phyloP scores from a whole-genome alignment of 2,888 invertebrate species.

The Mayetiola destructor region DNA sequence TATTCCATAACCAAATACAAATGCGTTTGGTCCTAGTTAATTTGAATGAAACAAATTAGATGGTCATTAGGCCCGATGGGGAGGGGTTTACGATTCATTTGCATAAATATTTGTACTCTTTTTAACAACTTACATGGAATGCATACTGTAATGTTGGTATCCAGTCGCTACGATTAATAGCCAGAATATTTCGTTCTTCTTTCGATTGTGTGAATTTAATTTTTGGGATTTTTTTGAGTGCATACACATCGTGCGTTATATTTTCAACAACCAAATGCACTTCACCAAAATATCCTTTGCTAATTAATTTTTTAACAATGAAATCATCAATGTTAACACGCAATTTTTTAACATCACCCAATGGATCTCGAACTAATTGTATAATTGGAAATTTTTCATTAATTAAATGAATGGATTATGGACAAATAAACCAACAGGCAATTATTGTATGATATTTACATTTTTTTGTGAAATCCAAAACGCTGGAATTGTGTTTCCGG shows the following conservation, averaged over 20 bases:
- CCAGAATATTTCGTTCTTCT: constrained; percentile 73
- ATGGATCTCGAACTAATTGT: constrained; percentile 51
- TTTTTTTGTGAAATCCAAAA: constrained; percentile 58
- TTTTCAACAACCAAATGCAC: constrained; percentile 70
- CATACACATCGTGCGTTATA: constrained; percentile 63
- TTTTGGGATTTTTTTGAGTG: constrained; percentile 63
- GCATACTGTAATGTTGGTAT: constrained; percentile 70
- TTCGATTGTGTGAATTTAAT: constrained; percentile 48
- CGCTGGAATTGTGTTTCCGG: constrained; percentile 54
- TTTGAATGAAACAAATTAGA: no score
- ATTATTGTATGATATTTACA: no score
- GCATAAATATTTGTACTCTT: no score
- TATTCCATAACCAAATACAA: constrained; percentile 78
- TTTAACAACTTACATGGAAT: constrained; percentile 42
- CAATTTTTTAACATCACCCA: constrained; percentile 51
- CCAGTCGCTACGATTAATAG: constrained; percentile 52
- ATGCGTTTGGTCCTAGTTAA: constrained; percentile 55
- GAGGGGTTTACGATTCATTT: no score
- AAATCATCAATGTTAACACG: constrained; percentile 64
- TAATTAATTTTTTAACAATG: constrained; percentile 57
- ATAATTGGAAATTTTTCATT: no score
- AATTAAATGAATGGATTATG: neutral
- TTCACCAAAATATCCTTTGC: constrained; percentile 74
- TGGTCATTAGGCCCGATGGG: no score
- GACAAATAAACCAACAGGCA: no score